Conservation (phyloP, 2,888 invertebrate species). For the Sinelater perroti region DNA sequence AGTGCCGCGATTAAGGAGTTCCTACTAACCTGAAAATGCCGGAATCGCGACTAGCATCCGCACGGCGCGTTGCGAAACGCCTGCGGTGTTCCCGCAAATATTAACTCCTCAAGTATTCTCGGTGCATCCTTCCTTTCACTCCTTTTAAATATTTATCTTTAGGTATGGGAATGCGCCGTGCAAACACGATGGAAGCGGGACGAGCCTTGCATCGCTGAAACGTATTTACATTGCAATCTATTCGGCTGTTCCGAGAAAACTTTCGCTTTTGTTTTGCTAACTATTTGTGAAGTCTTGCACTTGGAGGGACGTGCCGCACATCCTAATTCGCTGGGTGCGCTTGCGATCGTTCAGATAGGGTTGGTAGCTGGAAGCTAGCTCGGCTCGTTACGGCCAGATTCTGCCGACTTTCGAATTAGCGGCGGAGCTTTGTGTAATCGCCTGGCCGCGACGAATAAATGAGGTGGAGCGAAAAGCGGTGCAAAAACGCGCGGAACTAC, state of each 20-base stretch:
- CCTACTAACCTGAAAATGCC: slow-evolving; percentile 5
- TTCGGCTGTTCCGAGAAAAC: slow-evolving; percentile 9
- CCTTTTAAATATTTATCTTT: slow-evolving; percentile 22
- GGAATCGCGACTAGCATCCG: background rate
- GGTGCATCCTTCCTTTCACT: slow-evolving; percentile 26
- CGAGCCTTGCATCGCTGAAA: slow-evolving; percentile 16
- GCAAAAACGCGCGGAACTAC: slow-evolving; percentile 15
- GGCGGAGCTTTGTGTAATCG: slow-evolving; percentile 1
- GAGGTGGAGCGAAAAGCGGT: slow-evolving; percentile 19
- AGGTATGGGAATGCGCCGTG: slow-evolving; percentile 14
- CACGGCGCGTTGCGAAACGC: slow-evolving; percentile 10
- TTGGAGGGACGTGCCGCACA: no score
- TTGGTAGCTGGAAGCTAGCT: no score
- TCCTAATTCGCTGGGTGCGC: no score
- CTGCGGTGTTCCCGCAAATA: background rate
- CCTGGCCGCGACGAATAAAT: slow-evolving; percentile 11
- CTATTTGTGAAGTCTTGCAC: no score
- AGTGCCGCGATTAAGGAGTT: slow-evolving; percentile 8
- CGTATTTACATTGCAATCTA: slow-evolving; percentile 18
- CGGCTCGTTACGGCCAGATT: no score
- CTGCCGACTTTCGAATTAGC: no score
- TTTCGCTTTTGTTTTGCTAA: slow-evolving; percentile 15
- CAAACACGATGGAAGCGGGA: slow-evolving; percentile 1
- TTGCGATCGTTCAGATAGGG: no score
- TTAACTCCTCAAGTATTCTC: background rate